phyloP scores from a whole-genome alignment of 2,888 invertebrate species.

The Zeuzera pyrina region DNA sequence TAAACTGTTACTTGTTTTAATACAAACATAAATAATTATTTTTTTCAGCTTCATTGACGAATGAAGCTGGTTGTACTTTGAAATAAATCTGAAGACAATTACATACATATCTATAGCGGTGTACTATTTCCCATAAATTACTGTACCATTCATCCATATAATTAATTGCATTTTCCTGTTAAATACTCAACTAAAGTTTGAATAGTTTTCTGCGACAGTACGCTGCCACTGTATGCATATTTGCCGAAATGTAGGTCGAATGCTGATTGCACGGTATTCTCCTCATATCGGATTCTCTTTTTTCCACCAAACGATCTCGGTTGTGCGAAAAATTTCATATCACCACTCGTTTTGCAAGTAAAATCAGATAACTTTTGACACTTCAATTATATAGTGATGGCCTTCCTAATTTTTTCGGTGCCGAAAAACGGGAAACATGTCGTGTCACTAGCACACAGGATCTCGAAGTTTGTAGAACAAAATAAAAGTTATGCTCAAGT shows the following conservation, averaged over 20 bases:
- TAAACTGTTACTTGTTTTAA: too few species aligned
- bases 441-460: conserved; percentile 58
- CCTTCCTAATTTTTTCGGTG: conserved; percentile 51
- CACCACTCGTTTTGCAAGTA: conserved; percentile 68
- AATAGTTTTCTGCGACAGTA: too few species aligned
- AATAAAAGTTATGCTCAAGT: conserved; percentile 42
- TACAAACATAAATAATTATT: too few species aligned
- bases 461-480: conserved; percentile 49
- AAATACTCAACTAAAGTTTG: too few species aligned
- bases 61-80: too few species aligned
- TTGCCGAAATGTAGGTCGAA: conserved; percentile 57
- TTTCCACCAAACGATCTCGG: conserved; percentile 57
- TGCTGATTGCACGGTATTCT: conserved; percentile 62
- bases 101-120: too few species aligned
- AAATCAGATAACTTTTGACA: conserved; percentile 74
- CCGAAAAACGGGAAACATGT: conserved; percentile 44
- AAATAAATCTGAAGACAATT: too few species aligned
- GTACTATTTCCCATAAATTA: too few species aligned
- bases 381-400: conserved; percentile 70
- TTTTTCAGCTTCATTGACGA: too few species aligned
- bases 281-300: conserved; percentile 70
- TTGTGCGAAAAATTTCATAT: conserved; percentile 67
- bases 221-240: too few species aligned
- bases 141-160: too few species aligned
- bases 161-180: too few species aligned